These are phyloP conservation scores for Camelus bactrianus DNA, from an alignment of 2,113 vertebrate genomes.

Conservation along the genomic window DNA sequence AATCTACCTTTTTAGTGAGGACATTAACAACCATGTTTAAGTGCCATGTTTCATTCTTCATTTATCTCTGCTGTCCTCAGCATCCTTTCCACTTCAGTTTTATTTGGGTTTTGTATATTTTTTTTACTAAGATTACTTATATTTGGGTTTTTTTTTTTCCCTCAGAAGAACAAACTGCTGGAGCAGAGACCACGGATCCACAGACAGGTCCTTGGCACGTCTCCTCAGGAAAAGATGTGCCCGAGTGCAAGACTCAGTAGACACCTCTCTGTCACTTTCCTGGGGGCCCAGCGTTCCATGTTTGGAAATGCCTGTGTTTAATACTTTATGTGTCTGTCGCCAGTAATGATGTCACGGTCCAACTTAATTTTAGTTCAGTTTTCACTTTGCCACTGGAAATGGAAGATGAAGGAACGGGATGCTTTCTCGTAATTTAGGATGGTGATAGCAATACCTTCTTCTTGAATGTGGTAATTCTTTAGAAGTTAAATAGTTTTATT, in stretches of 20 bases:
- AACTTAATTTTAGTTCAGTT: not conserved
- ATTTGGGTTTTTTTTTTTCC: not conserved
- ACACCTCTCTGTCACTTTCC: not conserved
- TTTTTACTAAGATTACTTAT: not conserved
- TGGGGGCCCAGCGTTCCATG: accelerated
- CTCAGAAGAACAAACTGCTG: constrained; percentile 54
- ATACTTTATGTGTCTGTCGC: not conserved
- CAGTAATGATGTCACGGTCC: not conserved
- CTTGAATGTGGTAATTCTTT: not conserved
- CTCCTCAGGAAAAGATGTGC: constrained; percentile 16
- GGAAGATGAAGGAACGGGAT: not conserved
- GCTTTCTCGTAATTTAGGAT: not conserved
- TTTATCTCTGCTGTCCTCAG: not conserved
- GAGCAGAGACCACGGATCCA: constrained; percentile 11
- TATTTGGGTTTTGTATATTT: not conserved
- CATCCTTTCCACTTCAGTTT: not conserved
- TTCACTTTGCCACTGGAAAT: not conserved
- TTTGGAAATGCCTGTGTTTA: not conserved
- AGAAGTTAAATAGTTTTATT: constrained; percentile 55
- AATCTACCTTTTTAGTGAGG: not conserved
- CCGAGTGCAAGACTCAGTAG: constrained; percentile 75
- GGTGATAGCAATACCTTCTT: not conserved
- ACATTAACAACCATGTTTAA: not conserved
- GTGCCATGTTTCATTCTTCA: not conserved
- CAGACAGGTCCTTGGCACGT: not conserved